A percentile compares a stretch with the other conserved stretches of the same genome.
Evolutionary conservation across 2,888 invertebrate genomes (phyloP).

Genomic region (Metopia argyrocephala): DNA sequence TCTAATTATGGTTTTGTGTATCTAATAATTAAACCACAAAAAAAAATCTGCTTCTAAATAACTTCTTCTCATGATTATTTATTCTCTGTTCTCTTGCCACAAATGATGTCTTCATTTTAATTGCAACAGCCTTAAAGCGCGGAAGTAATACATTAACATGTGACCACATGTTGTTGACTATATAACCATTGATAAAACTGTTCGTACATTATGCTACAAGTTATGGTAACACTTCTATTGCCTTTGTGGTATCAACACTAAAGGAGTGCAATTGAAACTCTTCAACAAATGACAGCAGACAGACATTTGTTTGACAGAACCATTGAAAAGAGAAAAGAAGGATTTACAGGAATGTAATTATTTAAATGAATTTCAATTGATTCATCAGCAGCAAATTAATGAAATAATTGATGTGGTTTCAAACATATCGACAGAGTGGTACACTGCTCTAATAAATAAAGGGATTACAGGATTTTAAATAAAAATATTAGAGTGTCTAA

Average conservation of each 20-base stretch:
- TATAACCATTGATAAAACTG: background rate
- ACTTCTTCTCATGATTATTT: background rate
- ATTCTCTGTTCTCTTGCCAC: background rate
- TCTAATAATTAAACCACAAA: background rate
- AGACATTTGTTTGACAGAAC: slow-evolving; percentile 19
- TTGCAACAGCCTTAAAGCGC: slow-evolving; percentile 20
- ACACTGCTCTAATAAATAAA: background rate
- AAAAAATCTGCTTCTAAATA: background rate
- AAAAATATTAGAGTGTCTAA: background rate
- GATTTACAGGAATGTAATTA: slow-evolving; percentile 8
- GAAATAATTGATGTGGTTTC: background rate
- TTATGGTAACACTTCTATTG: background rate
- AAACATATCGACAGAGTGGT: background rate
- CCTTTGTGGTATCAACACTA: background rate
- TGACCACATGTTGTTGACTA: slow-evolving; percentile 28
- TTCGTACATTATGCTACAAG: background rate
- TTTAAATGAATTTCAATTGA: slow-evolving; percentile 25
- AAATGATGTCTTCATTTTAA: slow-evolving; percentile 26
- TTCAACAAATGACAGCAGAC: background rate
- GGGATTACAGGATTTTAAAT: background rate
- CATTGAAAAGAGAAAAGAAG: background rate
- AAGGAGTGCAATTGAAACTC: slow-evolving; percentile 29
- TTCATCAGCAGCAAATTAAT: slow-evolving; percentile 6
- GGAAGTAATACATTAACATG: slow-evolving; percentile 40
- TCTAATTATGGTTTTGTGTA: background rate